Base-by-base conservation (phyloP, 2,113 vertebrate species). In the Cygnus atratus region DNA sequence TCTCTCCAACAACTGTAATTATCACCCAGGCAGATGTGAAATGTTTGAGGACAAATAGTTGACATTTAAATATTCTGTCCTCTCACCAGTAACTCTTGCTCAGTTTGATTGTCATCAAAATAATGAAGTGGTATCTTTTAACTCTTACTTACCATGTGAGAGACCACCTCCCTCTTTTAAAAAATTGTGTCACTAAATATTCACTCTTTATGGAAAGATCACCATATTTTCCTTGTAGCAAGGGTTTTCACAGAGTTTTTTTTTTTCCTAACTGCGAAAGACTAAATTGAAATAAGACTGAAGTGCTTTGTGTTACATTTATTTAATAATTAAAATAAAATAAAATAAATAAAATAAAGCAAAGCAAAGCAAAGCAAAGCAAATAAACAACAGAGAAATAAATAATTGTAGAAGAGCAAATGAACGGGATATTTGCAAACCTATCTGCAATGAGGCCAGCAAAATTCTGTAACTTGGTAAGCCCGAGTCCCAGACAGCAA, bases 1-100 rank as follows among this genome's bases (percentile, higher is more conserved):
- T 83, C 57, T 92, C 90, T 97, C 91, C 88, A 88, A 75, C 8
- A 92, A 43, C 33, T 92, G 17, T 79, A 90, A 93, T 79, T 84
- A 67, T 88, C 74, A 78, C 11, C 76, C 52, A 75, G 91, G 66
- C 50, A 83, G 61, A 78, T 67, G 33, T 95, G 68, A 95, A 82
- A 95, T 68, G n/a, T 66, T 63, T 87, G 54, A 58, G 75, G 84
- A 93, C 43, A 80, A 66, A 80, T 81, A 87, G 85, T 2, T 81
- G 57, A 61, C 25, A 84, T 70, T 90, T 77, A 88, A 87, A 93
- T 79, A 90, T 68, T 86, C 92, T 39, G 77, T 74, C 52, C 2
- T 86, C 29, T 71, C 46, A 70, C 87, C 70, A 95, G 43, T 95
- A 90, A 82, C n/a, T 73, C 55, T 82, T 73, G 35, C 31, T 75